Conservation (phyloP, 2,113 vertebrate species). For the Leptodactylus fuscus region DNA sequence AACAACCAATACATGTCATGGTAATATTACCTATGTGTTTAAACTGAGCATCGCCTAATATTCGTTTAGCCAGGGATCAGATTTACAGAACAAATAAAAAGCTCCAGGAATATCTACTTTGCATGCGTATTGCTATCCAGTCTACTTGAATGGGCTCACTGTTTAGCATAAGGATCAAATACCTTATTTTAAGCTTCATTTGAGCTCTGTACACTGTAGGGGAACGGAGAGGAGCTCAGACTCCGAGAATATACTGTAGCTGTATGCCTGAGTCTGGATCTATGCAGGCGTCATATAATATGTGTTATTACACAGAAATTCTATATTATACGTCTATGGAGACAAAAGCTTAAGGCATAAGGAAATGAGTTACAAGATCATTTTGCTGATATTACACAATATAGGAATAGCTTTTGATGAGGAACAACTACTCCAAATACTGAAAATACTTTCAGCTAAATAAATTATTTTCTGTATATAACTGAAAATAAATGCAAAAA, state of each 20-base stretch:
- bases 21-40: background rate
- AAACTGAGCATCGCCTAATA: background rate
- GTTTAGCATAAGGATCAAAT: conserved; percentile 32
- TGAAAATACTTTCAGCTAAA: too few relatives aligned
- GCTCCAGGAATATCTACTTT: background rate
- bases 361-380: too few relatives aligned
- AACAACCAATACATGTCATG: conserved; percentile 1
- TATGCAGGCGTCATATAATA: background rate
- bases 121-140: conserved; percentile 12
- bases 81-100: conserved; percentile 18
- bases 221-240: background rate
- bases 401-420: too few relatives aligned
- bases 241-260: background rate
- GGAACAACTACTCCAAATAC: too few relatives aligned
- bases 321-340: background rate
- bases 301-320: background rate
- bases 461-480: too few relatives aligned
- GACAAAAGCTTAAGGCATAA: background rate
- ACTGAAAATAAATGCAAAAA: too few relatives aligned
- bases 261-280: background rate
- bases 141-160: background rate
- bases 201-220: background rate
- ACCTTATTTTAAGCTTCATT: background rate
- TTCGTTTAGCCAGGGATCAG: background rate
- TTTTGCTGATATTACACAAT: too few relatives aligned